Percentiles rank a stretch among this genome's conserved stretches.
Conservation (phyloP, 2,888 invertebrate genomes). For the Nezara viridula region DNA sequence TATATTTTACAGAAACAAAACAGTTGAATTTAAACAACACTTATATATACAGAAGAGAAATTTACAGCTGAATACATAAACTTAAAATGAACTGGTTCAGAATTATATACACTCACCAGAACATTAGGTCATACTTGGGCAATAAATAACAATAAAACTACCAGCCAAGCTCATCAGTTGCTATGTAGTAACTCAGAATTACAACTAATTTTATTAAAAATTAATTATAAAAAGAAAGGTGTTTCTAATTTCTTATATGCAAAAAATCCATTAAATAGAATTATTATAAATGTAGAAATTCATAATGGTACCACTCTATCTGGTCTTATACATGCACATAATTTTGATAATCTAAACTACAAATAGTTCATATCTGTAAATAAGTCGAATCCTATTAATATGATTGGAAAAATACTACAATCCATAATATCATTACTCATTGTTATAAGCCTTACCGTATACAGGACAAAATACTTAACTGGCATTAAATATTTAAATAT, state of each 20-base stretch:
- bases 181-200: background rate
- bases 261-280: background rate
- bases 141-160: background rate
- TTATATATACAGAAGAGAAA: conserved; percentile 33
- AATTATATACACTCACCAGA: conserved; percentile 8
- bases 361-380: background rate
- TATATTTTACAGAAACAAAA: conserved; percentile 22
- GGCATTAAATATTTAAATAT: background rate
- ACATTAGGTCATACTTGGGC: background rate
- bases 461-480: background rate
- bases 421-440: background rate
- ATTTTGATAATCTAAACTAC: background rate
- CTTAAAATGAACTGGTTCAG: conserved; percentile 9
- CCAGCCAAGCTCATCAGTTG: background rate
- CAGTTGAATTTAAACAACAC: background rate
- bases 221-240: background rate
- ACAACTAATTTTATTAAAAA: background rate
- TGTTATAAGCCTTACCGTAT: background rate
- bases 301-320: background rate
- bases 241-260: background rate
- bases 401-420: conserved; percentile 4
- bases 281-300: background rate
- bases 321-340: background rate
- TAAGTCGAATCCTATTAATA: background rate
- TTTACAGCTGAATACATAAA: conserved; percentile 35